Base-by-base conservation (phyloP, 2,888 invertebrate genomes). In the Ophion costatus region DNA sequence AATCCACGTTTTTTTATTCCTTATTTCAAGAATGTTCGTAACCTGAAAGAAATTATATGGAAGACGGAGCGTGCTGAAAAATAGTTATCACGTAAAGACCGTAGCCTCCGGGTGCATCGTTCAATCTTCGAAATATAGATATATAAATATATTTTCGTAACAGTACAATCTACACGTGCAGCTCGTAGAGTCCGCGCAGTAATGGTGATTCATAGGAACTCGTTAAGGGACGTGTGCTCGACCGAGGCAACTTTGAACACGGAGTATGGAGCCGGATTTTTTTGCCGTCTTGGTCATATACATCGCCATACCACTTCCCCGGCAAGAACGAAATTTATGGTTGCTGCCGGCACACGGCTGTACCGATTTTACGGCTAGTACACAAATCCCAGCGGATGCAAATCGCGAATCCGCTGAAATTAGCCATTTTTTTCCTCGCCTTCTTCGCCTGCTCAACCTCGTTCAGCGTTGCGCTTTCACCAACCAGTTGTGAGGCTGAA, bases 171-270 rank as follows among this genome's bases (percentile, higher is more conserved):
- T 69, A 69, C 61, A 80, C 61, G 77, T 74, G 63, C 22, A 75
- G 75, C 42, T 75, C 64, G 80, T 73, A 33, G 51, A 73, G 29
- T 63, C 71, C 70, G 71, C 9, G 56, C 59, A 17, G 38, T 67
- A 84, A 77, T 73, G 63, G 66, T 80, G 80, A 84, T 84, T 80
- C 80, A 84, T 80, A 67, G 73, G 33, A 69, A 74, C 77, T 84
- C 80, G 84, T 84, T 84, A 80, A 80, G 51, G 57, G 24, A 63
- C 73, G 71, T 64, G 76, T 70, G 79, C 64, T 42, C 51, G 29
- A 57, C 73, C 51, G 83, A 80, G 59, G 63, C 77, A 77, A 74
- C 73, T 77, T 69, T 57, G 77, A 69, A 63, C 33, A 56, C 33
- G 22, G 63, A 74, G 63, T 63, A 78, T 66, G 29, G 75, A 63